A percentile compares a stretch with the other conserved stretches of the same genome.
phyloP scores from a whole-genome alignment of 2,797 vertebrate species.

The Carduelis carduelis region DNA sequence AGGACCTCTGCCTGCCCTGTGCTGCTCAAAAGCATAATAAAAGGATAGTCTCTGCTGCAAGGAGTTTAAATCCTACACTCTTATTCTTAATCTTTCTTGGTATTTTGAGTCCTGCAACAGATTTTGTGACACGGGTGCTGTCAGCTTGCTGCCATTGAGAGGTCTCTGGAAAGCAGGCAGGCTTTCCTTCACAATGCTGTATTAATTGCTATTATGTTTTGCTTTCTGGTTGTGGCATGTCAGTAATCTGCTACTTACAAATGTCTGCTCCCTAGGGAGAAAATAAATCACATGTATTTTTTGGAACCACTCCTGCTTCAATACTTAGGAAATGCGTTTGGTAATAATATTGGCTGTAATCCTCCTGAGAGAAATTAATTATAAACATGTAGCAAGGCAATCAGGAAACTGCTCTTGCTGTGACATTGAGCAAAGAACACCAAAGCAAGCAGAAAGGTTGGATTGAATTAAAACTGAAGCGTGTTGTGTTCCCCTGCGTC shows the following conservation, averaged over 20 bases:
- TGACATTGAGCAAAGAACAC: conserved; percentile 47
- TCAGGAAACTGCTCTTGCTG: conserved; percentile 18
- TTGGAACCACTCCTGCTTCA: conserved; percentile 16
- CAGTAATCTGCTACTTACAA: conserved; percentile 61
- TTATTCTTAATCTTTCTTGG: neutral
- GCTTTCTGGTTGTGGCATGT: conserved; percentile 47
- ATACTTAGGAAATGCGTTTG: conserved; percentile 27
- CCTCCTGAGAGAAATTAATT: conserved; percentile 52
- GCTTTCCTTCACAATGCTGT: conserved; percentile 12
- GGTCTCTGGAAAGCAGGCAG: neutral
- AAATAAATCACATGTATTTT: conserved; percentile 33
- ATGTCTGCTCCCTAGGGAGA: conserved; percentile 29
- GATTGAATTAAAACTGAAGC: neutral
- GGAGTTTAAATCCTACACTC: neutral
- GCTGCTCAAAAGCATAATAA: neutral
- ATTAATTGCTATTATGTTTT: conserved; percentile 58
- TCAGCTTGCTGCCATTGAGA: neutral
- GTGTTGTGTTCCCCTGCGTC: accelerated
- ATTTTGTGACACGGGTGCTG: neutral
- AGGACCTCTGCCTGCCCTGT: neutral
- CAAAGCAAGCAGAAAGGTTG: neutral
- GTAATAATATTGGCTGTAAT: conserved; percentile 56
- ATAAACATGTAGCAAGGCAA: conserved; percentile 41
- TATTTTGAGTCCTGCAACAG: neutral
- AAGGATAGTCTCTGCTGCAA: neutral